phyloP scores from a whole-genome alignment of 2,888 invertebrate genomes.

The Luffia ferchaultella region DNA sequence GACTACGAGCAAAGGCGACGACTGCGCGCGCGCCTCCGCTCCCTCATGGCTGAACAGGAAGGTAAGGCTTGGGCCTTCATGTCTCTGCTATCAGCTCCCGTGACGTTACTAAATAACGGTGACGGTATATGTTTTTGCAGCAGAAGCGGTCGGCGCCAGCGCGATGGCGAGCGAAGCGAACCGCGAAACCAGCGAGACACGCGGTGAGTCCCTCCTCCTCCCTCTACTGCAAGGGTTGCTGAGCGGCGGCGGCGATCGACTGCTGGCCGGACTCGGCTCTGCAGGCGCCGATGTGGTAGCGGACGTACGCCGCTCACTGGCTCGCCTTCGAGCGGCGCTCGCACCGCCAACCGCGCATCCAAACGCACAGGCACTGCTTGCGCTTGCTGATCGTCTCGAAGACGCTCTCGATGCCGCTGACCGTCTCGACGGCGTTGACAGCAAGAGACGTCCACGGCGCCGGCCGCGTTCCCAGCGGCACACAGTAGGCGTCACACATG shows the following conservation, averaged over 20 bases:
- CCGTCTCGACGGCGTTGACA: constrained; percentile 42
- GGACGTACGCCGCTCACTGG: constrained; percentile 81
- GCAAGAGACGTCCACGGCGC: constrained; percentile 57
- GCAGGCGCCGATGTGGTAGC: constrained; percentile 71
- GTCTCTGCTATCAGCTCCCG: neutral
- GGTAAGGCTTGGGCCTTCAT: constrained; percentile 56
- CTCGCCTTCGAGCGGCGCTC: constrained; percentile 77
- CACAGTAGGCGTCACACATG: constrained; percentile 84
- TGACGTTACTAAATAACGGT: neutral
- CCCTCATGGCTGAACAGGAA: constrained; percentile 88
- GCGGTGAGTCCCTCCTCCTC: constrained; percentile 81
- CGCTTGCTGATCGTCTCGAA: constrained; percentile 75
- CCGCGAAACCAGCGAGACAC: constrained; percentile 27
- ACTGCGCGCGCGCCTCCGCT: constrained; percentile 80
- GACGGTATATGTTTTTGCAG: neutral
- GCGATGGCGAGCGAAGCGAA: constrained; percentile 28
- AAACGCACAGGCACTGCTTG: constrained; percentile 68
- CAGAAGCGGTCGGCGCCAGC: constrained; percentile 22
- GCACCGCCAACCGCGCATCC: constrained; percentile 58
- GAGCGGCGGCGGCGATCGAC: constrained; percentile 52
- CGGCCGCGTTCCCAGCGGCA: constrained; percentile 74
- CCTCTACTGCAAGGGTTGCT: constrained; percentile 74
- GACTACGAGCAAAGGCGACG: constrained; percentile 88
- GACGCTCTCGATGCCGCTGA: constrained; percentile 57
- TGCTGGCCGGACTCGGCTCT: constrained; percentile 48